Evolutionary conservation across 1,140 invertebrate genomes (phyloP), one percentile per base, ranked within the genome.

Genomic region (Trichonephila clavipes): DNA sequence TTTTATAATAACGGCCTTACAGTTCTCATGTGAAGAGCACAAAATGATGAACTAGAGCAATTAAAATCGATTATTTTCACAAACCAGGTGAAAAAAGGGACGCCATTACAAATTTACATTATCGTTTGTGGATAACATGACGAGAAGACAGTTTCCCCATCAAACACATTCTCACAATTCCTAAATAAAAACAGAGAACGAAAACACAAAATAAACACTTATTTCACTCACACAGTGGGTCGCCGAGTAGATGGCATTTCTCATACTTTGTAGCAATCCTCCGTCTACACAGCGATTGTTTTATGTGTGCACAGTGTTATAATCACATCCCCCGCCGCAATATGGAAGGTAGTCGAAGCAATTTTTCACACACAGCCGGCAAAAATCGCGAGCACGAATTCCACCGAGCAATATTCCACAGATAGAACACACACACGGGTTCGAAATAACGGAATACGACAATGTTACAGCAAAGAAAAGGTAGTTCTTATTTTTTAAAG

Each of bases 101-200:
- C 89, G 89, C 89, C 89, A 90, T 90, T 90, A 90, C 28, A 89
- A 89, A 89, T 89, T 89, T 72, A 58, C 64, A 66, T 69, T 89
- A 89, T 40, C 69, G 44, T 59, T 51, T 72, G 34, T 21, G 87
- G 89, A 90, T 64, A 64, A 88, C 86, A 88, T 59, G 83, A 59
- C 59, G 82, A 83, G 21, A 83, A 83, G 51, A 83, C 82, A 83
- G 44, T 59, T 77, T 16, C 34, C 3, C 28, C 72, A 7, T 14
- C 24, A 72, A 40, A 77, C 28, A 77, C 28, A 18, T 77, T 77
- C 40, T 77, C 72, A 16, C 12, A 59, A 87, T 16, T 44, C 19
- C 62, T 24, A 28, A 72, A 24, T 72, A 18, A 3, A 18, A 51
- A 64, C 58, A 19, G 51, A 89, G 62, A 64, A 14, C 66, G 66